Conservation (phyloP, 1,140 invertebrate genomes). For the Andricus grossulariae region DNA sequence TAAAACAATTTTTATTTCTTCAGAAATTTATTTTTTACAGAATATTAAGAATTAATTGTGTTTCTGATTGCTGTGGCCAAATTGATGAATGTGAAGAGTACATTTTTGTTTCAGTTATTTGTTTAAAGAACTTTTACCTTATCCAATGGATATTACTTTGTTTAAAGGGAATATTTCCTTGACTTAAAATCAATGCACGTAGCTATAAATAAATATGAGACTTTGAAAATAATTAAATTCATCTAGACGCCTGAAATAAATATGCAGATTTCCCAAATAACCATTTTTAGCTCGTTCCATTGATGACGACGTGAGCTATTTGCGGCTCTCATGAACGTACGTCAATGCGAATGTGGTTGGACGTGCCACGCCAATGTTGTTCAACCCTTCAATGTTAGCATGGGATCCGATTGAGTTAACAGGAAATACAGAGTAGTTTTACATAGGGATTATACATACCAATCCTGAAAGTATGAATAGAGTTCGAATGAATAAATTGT, state of each 20-base stretch:
- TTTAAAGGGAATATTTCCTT: background rate
- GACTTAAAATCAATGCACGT: background rate
- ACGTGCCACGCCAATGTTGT: background rate
- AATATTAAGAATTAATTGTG: too few relatives aligned
- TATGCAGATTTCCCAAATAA: background rate
- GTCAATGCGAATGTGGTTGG: background rate
- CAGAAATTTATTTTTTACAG: too few relatives aligned
- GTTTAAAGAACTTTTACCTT: too few relatives aligned
- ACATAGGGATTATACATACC: background rate
- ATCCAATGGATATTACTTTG: too few relatives aligned
- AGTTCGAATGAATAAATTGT: background rate
- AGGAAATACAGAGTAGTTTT: background rate
- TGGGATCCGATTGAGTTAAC: background rate
- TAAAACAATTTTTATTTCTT: too few relatives aligned
- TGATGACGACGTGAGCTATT: background rate
- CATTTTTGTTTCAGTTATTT: too few relatives aligned
- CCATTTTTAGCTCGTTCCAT: background rate
- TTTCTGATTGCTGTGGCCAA: too few relatives aligned
- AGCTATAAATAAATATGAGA: background rate
- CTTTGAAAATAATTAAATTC: slow-evolving; percentile 2
- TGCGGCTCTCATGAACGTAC: background rate
- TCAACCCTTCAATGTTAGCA: background rate
- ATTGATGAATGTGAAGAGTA: too few relatives aligned
- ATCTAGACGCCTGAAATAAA: slow-evolving; percentile 4
- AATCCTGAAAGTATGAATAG: background rate